A percentile compares a stretch with the other conserved stretches of the same genome.
These are phyloP conservation scores for Carassius auratus DNA, from an alignment of 2,113 vertebrate species.

Conservation along the genomic window DNA sequence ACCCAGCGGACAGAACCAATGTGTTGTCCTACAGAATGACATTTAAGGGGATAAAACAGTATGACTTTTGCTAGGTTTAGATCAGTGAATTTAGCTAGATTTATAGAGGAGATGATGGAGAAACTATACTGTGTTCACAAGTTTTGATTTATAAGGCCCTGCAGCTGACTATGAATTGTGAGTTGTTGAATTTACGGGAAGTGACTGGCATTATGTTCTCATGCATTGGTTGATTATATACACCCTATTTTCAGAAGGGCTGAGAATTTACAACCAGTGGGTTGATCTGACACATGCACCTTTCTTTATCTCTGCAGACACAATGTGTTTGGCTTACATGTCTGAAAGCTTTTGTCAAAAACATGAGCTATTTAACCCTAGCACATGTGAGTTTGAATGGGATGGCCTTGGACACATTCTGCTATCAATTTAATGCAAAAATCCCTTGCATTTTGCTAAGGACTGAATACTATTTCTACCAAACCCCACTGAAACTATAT, in stretches of 20 bases:
- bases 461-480: constrained; percentile 43
- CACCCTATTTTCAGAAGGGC: background rate
- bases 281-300: background rate
- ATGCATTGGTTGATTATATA: background rate
- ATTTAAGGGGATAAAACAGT: background rate
- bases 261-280: background rate
- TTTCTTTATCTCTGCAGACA: background rate
- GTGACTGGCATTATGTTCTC: background rate
- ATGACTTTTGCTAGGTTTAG: background rate
- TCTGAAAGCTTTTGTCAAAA: background rate
- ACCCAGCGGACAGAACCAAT: background rate
- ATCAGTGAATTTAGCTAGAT: background rate
- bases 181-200: background rate
- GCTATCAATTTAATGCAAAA: constrained; percentile 38
- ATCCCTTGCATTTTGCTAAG: background rate
- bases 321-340: background rate
- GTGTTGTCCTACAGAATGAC: background rate
- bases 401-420: constrained; percentile 37
- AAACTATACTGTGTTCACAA: background rate
- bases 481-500: constrained; percentile 16
- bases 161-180: background rate
- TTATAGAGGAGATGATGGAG: background rate
- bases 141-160: background rate
- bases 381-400: background rate
- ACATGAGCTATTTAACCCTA: background rate